Conservation (phyloP, 1,140 invertebrate genomes). For the Calliphora vicina region DNA sequence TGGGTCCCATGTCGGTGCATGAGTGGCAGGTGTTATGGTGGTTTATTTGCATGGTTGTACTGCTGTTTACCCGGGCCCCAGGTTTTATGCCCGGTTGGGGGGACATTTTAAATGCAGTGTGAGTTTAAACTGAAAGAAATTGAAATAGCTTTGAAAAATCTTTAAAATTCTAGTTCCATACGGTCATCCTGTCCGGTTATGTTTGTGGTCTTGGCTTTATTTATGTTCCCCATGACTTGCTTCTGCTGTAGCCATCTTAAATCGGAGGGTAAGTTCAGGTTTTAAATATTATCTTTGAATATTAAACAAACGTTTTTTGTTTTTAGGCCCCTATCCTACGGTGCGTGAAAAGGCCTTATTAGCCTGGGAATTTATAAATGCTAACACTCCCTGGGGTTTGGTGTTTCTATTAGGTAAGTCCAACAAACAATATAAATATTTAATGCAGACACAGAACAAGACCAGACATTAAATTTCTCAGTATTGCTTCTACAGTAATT, state of each 20-base stretch:
- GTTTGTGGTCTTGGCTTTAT: slow-evolving; percentile 76
- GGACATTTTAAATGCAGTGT: slow-evolving; percentile 47
- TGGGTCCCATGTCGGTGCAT: slow-evolving; percentile 82
- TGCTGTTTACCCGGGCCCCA: slow-evolving; percentile 90
- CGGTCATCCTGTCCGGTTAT: slow-evolving; percentile 79
- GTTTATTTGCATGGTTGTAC: slow-evolving; percentile 77
- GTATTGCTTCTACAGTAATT: too few species aligned
- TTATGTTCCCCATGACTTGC: slow-evolving; percentile 80
- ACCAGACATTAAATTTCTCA: too few species aligned
- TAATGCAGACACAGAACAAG: too few species aligned
- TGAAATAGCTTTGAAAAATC: not conserved
- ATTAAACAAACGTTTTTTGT: not conserved
- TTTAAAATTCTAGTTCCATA: not conserved
- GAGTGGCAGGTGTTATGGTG: slow-evolving; percentile 77
- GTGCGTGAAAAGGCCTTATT: slow-evolving; percentile 70
- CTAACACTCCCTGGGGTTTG: slow-evolving; percentile 78
- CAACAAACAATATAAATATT: not conserved
- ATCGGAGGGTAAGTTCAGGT: slow-evolving; percentile 1
- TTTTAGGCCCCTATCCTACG: slow-evolving; percentile 67
- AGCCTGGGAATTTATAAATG: slow-evolving; percentile 76
- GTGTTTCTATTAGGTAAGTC: slow-evolving; percentile 71
- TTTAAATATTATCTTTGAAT: too few species aligned
- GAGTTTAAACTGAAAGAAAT: not conserved
- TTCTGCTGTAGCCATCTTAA: slow-evolving; percentile 41
- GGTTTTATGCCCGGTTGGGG: slow-evolving; percentile 60